Base-by-base conservation (phyloP, 2,113 vertebrate genomes). In the Potamarius usumacintae region DNA sequence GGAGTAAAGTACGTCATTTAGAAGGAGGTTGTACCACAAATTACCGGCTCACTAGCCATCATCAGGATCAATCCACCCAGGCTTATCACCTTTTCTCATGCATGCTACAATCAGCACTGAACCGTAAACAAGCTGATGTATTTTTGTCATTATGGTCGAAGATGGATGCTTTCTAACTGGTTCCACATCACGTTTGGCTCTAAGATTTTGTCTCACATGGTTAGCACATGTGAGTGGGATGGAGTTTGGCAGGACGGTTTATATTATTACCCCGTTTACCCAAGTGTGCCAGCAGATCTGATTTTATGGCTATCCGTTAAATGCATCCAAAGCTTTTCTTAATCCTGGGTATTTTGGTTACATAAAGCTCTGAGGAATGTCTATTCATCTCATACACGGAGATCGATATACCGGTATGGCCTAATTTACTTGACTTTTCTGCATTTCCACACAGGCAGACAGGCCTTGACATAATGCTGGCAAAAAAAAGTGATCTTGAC, bases 251-350 rank as follows among this genome's bases (percentile, higher is more conserved):
- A n/a, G 25, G 22, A 63, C 22, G 22, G 5, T 55, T 42, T 87
- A 74, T 18, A 18, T 69, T 82, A 76, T 76, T 30, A 1, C 25
- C 58, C 1, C 12, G 34, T n/a, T 71, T 60, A 82, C 65, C 18
- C 14, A 48, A 42, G 30, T 57, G 27, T 84, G 27, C 85, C 85
- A 85, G 74, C 60, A 84, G 62, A 86, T 85, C 86, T 79, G 87
- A 63, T 69, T 76, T 83, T 88, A 57, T 52, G 53, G 53, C 55
- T 52, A 55, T 15, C 55, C 25, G 18, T 79, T 58, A 83, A 88
- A 79, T 86, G 78, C 50, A 25, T n/a, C 69, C n/a, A 53, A 18
- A 63, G 83, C n/a, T 69, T 58, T 83, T 88, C 52, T 76, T 79
- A 86, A 86, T 63, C 48, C 60, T 30, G 34, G 55, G 11, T 50